Percentiles rank a stretch among this genome's conserved stretches.
Evolutionary conservation across 2,113 vertebrate genomes (phyloP).

Genomic region (Pandion haliaetus): DNA sequence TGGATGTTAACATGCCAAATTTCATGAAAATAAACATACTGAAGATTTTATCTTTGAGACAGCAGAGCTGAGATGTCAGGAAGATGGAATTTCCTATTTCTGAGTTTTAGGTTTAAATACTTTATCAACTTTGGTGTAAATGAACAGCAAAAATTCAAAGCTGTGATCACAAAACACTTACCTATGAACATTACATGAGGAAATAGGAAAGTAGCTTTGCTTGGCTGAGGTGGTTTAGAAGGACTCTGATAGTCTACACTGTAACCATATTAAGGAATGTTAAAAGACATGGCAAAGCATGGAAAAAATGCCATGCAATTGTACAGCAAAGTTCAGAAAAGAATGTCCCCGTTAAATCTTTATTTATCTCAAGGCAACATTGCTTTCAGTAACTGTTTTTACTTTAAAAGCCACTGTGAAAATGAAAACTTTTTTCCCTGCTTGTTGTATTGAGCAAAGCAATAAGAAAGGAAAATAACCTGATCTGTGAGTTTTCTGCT

Average conservation of each 20-base stretch:
- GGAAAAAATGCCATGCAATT: background rate
- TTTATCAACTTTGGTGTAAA: background rate
- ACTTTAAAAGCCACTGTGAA: background rate
- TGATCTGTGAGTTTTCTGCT: background rate
- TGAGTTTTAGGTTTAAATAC: background rate
- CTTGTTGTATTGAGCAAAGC: background rate
- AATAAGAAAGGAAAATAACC: background rate
- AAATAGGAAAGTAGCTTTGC: background rate
- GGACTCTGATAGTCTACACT: background rate
- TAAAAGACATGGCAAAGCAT: background rate
- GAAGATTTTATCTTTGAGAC: background rate
- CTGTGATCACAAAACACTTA: background rate
- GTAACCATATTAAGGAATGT: background rate
- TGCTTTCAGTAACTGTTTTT: background rate
- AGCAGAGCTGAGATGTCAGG: background rate
- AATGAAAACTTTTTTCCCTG: background rate
- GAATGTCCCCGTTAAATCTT: background rate
- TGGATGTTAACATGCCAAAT: background rate
- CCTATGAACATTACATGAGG: background rate
- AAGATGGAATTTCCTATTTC: background rate
- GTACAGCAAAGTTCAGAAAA: background rate
- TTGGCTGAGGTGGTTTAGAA: background rate
- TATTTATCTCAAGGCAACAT: background rate
- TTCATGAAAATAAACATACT: background rate
- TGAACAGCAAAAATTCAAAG: background rate